Evolutionary conservation across 2,797 vertebrate genomes (phyloP), one percentile per base, ranked within the genome.

Genomic region (Sarcoramphus papa): DNA sequence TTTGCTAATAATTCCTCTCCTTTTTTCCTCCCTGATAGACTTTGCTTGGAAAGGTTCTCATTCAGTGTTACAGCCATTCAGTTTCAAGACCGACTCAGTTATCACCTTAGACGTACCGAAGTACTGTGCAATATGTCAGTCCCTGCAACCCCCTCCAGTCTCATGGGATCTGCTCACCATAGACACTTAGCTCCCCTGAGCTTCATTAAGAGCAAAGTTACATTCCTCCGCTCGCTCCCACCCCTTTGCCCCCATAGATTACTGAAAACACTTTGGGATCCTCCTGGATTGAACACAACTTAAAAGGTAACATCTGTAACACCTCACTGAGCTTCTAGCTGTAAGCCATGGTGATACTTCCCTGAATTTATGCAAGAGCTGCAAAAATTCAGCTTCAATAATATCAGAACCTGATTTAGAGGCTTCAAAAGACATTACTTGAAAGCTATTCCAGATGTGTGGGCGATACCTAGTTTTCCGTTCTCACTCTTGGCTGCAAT

Each of bases 381-480:
- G 47, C 59, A 91, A 10, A 88, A 59, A 93, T 73, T 79, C 80
- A 76, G 82, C 60, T 76, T 87, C 75, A 68, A 9, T 33, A 94
- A 60, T n/a, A 92, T 19, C 70, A 84, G 69, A 95, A 86, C 4
- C 47, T 68, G 80, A 95, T 54, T 83, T 37, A 77, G 65, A 92
- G 63, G 40, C 70, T 96, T 92, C 51, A 76, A 82, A 92, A 75
- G 20, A 47, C 3, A 0, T 87, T 59, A 76, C 27, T 50, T 87
- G 47, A 92, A 92, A 91, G 89, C n/a, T 83, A 70, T 74, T 94
- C 70, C 81, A 96, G 72, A 85, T 85, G 80, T 25, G 74, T 85
- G 63, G 60, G 74, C 2, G 4, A 95, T 60, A 87, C 18, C 35
- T 56, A 63, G 70, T 40, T 89, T 95, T 95, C 72, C 15, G 5